These are phyloP conservation scores for Enchytraeus crypticus DNA, from an alignment of 2,888 invertebrate genomes.

Conservation along the genomic window DNA sequence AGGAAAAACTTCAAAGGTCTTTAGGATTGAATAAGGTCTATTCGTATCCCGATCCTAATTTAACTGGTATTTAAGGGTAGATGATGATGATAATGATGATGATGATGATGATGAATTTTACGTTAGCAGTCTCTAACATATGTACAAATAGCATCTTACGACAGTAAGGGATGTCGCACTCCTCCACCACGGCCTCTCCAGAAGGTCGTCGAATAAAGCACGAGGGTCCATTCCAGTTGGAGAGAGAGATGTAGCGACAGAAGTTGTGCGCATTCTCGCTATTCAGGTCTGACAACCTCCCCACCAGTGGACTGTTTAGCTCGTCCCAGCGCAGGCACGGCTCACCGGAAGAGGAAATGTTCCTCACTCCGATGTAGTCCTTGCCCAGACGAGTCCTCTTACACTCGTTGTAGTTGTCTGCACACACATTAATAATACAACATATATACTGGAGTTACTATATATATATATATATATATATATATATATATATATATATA, in stretches of 20 bases:
- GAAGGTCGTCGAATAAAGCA: conserved; percentile 3
- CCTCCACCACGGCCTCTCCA: no score
- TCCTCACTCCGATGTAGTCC: conserved; percentile 9
- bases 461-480: not conserved
- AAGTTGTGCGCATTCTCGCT: conserved; percentile 9
- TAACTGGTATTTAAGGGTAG: no score
- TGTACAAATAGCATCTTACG: not conserved
- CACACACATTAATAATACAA: no score
- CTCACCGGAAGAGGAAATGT: conserved; percentile 9
- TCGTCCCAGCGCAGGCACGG: conserved; percentile 13
- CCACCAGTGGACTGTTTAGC: conserved; percentile 6
- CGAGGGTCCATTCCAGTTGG: conserved; percentile 8
- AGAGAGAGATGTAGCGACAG: conserved; percentile 13
- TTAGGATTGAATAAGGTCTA: no score
- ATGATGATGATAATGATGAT: no score
- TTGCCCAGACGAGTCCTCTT: conserved; percentile 11
- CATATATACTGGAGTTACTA: not conserved
- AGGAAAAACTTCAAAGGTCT: no score
- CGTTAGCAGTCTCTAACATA: no score
- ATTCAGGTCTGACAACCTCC: conserved; percentile 6
- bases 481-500: not conserved
- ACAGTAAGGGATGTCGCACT: conserved; percentile 14
- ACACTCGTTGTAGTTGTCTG: conserved; percentile 5
- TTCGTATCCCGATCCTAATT: no score
- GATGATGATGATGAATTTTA: no score